phyloP scores from a whole-genome alignment of 2,797 vertebrate species.

The Phrynocephalus vlangalii region DNA sequence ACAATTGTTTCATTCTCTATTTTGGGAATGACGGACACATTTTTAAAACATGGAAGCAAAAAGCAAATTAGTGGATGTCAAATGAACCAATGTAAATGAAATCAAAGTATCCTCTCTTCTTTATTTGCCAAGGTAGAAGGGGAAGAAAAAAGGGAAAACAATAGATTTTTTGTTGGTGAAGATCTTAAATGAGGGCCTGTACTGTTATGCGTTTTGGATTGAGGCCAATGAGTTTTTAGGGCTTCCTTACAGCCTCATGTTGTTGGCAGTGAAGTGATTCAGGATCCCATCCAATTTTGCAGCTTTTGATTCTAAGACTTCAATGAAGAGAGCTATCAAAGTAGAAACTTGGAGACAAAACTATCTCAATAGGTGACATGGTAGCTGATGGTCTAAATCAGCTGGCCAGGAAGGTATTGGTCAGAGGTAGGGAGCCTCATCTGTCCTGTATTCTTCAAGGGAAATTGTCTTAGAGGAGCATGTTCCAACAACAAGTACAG shows the following conservation, averaged over 20 bases:
- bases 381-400: not conserved
- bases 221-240: not conserved
- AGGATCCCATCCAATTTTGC: not conserved
- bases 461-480: not conserved
- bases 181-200: not conserved
- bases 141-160: not conserved
- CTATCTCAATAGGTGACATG: not conserved
- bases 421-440: not conserved
- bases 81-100: not conserved
- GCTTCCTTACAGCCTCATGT: not conserved
- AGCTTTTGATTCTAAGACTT: not conserved
- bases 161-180: not conserved
- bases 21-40: not conserved
- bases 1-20: not conserved
- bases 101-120: conserved; percentile 5
- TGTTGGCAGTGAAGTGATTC: not conserved
- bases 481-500: not conserved
- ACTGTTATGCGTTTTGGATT: not conserved
- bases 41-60: not conserved
- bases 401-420: not conserved
- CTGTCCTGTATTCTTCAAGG: not conserved
- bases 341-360: not conserved
- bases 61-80: not conserved
- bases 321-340: not conserved
- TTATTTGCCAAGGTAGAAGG: not conserved